Conservation (phyloP, 2,888 invertebrate species). For the Phragmatobia fuliginosa region DNA sequence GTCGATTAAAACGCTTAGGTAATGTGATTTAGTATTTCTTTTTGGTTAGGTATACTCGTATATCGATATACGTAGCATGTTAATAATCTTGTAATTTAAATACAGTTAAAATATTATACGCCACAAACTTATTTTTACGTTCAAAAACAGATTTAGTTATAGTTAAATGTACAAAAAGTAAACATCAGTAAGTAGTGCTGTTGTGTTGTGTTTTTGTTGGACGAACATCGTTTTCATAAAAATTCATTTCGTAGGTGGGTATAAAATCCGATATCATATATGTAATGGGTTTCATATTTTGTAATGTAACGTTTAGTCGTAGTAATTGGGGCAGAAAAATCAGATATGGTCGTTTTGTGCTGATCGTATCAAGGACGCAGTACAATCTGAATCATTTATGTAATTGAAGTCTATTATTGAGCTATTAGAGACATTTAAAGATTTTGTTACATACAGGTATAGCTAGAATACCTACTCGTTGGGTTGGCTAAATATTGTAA, state of each 20-base stretch:
- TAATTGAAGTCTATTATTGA: neutral
- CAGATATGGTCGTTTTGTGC: constrained; percentile 66
- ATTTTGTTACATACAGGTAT: too few species aligned
- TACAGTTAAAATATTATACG: too few species aligned
- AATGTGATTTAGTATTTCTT: too few species aligned
- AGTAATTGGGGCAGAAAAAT: constrained; percentile 77
- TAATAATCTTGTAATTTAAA: too few species aligned
- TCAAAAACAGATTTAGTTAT: neutral
- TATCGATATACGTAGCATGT: too few species aligned
- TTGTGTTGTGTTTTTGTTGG: too few species aligned
- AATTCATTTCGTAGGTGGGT: constrained; percentile 30
- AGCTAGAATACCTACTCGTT: too few species aligned
- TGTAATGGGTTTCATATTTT: constrained; percentile 21
- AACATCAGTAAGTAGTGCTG: too few species aligned
- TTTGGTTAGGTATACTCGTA: too few species aligned
- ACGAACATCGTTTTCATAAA: constrained; percentile 10
- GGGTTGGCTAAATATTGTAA: too few species aligned
- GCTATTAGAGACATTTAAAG: neutral
- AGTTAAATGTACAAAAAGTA: neutral
- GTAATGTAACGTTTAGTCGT: constrained; percentile 38
- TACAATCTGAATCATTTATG: neutral
- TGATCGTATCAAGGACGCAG: constrained; percentile 44
- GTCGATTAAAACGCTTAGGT: too few species aligned
- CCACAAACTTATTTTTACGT: too few species aligned
- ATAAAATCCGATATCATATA: constrained; percentile 26